Conservation (phyloP, 2,888 invertebrate genomes). For the Cerceris rybyensis region DNA sequence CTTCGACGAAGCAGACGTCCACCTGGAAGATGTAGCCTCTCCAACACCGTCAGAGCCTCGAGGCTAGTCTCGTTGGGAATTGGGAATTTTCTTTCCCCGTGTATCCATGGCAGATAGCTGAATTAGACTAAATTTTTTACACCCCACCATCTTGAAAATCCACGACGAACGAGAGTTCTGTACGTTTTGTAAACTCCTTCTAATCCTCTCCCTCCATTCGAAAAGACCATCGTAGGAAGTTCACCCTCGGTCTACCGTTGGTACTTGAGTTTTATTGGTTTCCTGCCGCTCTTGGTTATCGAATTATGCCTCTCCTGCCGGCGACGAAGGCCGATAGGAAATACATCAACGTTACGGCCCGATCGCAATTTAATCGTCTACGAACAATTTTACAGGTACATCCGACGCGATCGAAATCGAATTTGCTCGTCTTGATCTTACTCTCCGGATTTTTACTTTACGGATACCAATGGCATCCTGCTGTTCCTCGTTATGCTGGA, state of each 20-base stretch:
- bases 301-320: constrained; percentile 23
- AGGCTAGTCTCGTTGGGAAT: constrained; percentile 18
- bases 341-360: constrained; percentile 31
- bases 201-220: background rate
- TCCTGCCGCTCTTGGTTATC: constrained; percentile 14
- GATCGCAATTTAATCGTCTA: constrained; percentile 45
- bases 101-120: constrained; percentile 10
- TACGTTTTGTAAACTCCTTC: constrained; percentile 1
- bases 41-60: constrained; percentile 3
- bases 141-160: background rate
- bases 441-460: background rate
- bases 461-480: background rate
- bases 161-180: background rate
- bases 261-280: background rate
- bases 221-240: no score
- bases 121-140: constrained; percentile 56
- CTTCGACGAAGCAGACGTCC: constrained; percentile 60
- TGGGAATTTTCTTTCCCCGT: constrained; percentile 28
- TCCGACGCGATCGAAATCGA: background rate
- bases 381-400: constrained; percentile 9
- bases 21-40: constrained; percentile 27
- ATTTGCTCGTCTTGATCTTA: constrained; percentile 1
- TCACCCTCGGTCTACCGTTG: background rate
- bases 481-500: no score
- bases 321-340: constrained; percentile 20